Percentiles rank a stretch among this genome's conserved stretches.
phyloP scores from a whole-genome alignment of 2,888 invertebrate species.

The Apodemia duryi region DNA sequence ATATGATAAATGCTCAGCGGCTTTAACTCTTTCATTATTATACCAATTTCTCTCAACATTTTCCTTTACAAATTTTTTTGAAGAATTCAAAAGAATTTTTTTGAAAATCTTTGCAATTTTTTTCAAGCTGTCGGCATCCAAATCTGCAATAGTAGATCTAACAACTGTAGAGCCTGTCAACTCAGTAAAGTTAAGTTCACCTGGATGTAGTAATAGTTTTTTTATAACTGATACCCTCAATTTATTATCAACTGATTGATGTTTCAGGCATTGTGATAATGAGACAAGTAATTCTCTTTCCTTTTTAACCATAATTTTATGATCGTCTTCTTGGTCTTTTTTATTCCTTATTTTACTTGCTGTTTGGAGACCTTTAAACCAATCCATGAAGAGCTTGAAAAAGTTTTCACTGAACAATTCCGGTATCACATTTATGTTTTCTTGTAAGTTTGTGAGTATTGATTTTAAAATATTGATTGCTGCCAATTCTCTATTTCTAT shows the following conservation, averaged over 20 bases:
- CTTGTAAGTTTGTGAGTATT: conserved; percentile 69
- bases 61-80: conserved; percentile 71
- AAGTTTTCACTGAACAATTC: conserved; percentile 82
- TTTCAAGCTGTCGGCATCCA: conserved; percentile 81
- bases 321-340: conserved; percentile 65
- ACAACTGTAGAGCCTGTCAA: conserved; percentile 82
- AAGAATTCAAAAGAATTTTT: conserved; percentile 78
- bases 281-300: conserved; percentile 77
- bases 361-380: conserved; percentile 80
- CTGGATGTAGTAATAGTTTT: conserved; percentile 83
- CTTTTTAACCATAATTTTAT: conserved; percentile 72
- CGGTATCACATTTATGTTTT: conserved; percentile 70
- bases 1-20: conserved; percentile 74
- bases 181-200: conserved; percentile 86
- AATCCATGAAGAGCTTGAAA: conserved; percentile 81
- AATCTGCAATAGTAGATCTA: conserved; percentile 80
- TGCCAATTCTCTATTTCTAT: conserved; percentile 80
- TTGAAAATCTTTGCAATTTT: conserved; percentile 81
- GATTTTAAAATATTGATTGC: conserved; percentile 79
- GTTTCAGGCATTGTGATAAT: conserved; percentile 69
- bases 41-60: conserved; percentile 80
- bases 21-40: conserved; percentile 83
- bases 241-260: conserved; percentile 65
- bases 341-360: conserved; percentile 78
- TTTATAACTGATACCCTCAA: conserved; percentile 80